Evolutionary conservation across 2,797 vertebrate species (phyloP).

Genomic region (Gallinago stenura): DNA sequence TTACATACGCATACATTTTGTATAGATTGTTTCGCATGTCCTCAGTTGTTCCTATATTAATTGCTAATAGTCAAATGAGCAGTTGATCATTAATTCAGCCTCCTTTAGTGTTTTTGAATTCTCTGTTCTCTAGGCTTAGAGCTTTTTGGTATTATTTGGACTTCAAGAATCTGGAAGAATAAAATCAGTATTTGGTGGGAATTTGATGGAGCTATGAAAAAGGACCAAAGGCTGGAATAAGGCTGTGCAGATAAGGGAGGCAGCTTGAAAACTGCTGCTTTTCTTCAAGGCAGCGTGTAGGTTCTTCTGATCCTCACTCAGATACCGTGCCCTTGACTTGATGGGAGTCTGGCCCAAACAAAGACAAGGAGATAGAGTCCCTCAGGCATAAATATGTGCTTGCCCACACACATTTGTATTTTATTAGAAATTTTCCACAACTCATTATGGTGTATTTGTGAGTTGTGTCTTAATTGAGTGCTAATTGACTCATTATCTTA

Average conservation of each 20-base stretch:
- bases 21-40: background rate
- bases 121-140: background rate
- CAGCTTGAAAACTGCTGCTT: background rate
- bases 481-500: background rate
- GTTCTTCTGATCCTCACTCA: background rate
- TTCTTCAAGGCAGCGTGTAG: background rate
- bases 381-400: background rate
- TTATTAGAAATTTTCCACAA: background rate
- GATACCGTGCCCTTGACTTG: background rate
- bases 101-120: background rate
- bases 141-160: background rate
- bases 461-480: background rate
- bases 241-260: background rate
- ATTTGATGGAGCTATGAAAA: background rate
- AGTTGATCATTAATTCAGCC: background rate
- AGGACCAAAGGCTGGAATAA: background rate
- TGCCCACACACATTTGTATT: background rate
- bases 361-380: background rate
- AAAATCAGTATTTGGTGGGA: background rate
- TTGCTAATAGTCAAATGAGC: background rate
- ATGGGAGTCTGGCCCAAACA: background rate
- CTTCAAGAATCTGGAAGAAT: background rate
- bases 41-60: background rate
- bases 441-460: fast-evolving
- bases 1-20: background rate